These are phyloP conservation scores for Brachyptera putata DNA, from an alignment of 2,888 invertebrate genomes.

Conservation along the genomic window DNA sequence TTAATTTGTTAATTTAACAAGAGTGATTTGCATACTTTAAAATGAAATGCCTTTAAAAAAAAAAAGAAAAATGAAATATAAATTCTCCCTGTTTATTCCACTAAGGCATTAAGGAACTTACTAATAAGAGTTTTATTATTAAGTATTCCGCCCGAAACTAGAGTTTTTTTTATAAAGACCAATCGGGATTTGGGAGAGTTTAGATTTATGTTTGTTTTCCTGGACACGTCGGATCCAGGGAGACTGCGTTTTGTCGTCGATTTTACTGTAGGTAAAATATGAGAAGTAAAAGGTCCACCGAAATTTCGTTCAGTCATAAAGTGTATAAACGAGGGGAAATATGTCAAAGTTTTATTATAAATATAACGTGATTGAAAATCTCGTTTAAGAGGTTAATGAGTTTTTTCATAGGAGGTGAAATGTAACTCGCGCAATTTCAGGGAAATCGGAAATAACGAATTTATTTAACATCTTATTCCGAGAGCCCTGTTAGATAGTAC, in stretches of 20 bases:
- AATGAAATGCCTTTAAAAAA: conserved; percentile 24
- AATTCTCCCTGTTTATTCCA: conserved; percentile 31
- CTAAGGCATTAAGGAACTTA: conserved; percentile 30
- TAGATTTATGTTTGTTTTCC: background rate
- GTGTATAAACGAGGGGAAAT: conserved; percentile 29
- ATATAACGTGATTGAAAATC: conserved; percentile 23
- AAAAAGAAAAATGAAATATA: conserved; percentile 18
- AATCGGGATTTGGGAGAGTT: conserved; percentile 3
- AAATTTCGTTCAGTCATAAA: conserved; percentile 32
- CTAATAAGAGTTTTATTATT: conserved; percentile 5
- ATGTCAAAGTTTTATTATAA: conserved; percentile 19
- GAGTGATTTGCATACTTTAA: background rate
- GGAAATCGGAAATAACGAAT: conserved; percentile 12
- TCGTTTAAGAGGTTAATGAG: conserved; percentile 26
- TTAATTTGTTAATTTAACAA: background rate
- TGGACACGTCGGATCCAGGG: background rate
- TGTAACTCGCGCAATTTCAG: conserved; percentile 17
- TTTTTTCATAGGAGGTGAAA: conserved; percentile 31
- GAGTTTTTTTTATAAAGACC: conserved; percentile 5
- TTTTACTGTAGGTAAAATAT: conserved; percentile 32
- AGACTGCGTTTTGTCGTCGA: conserved; percentile 26
- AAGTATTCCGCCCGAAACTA: conserved; percentile 5
- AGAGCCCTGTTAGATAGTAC: conserved; percentile 35
- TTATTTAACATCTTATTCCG: conserved; percentile 17
- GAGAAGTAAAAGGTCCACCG: conserved; percentile 32